Base-by-base conservation (phyloP, 2,888 invertebrate species). In the Melinaea menophilus region DNA sequence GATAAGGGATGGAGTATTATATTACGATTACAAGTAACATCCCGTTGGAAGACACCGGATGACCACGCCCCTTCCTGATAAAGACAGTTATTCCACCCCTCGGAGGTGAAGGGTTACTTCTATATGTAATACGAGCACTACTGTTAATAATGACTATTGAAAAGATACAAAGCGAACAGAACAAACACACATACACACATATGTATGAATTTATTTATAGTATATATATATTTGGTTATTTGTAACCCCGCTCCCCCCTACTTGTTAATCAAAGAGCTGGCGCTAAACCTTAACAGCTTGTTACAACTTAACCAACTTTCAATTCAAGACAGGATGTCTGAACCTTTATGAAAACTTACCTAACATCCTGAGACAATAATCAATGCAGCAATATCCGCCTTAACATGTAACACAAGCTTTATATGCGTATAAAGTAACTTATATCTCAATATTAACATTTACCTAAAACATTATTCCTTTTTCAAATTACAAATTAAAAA, bases 51-150 rank as follows among this genome's bases (percentile, higher is more conserved):
- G 81, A 76, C 74, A 82, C 82, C 79, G 77, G 79, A 77, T 76
- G 74, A 79, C 86, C 88, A 85, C 90, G 87, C 90, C 90, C 84
- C 86, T 89, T 90, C 90, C 87, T 82, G 76, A 70, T 78, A 71
- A 75, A 80, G 86, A 84, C 89, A 85, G 85, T 86, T 85, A 82
- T 62, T 58, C 64, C 60, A 62, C 59, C 51, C 77, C 79, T 79
- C 76, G 68, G 55, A 56, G 68, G 75, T 73, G 75, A 74, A 72
- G 69, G 69, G 64, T 69, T 56, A 61, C 58, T 63, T 62, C 31
- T 37, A 66, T 64, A 58, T 63, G 65, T 65, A 65, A 63, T 65
- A 59, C 48, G 65, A 67, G 46, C 55, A 46, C 22, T 51, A 56
- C 51, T 9, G 22, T 31, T 9, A 48, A 31, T 51, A 51, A 9